These are phyloP conservation scores for Gallirallus australis DNA, from an alignment of 2,797 vertebrate species.

Conservation along the genomic window DNA sequence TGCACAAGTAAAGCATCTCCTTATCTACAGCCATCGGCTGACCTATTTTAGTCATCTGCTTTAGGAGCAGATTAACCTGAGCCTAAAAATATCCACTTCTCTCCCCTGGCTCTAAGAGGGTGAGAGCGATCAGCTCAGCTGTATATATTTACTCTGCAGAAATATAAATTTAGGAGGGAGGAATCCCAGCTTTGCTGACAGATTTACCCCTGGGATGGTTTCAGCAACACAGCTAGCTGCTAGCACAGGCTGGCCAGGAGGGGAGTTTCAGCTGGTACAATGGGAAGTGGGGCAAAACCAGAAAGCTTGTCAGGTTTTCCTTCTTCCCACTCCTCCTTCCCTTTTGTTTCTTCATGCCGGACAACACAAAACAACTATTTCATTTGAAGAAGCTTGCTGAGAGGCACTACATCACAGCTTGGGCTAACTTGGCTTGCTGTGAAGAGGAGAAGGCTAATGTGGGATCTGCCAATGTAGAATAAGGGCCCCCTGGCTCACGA, in stretches of 20 bases:
- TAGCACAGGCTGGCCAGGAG: not conserved
- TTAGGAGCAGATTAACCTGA: constrained; percentile 57
- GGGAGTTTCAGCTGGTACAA: not conserved
- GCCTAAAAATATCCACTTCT: constrained; percentile 52
- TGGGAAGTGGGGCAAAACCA: accelerated
- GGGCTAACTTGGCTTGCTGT: not conserved
- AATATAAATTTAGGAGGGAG: constrained; percentile 51
- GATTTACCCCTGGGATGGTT: constrained; percentile 3
- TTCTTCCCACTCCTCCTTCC: not conserved
- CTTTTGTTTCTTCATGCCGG: not conserved
- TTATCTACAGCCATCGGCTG: constrained; percentile 7
- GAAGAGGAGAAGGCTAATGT: not conserved
- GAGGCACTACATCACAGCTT: not conserved
- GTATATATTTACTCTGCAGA: constrained; percentile 53
- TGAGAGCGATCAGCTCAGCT: constrained; percentile 41
- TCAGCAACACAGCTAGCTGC: not conserved
- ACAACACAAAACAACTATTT: not conserved
- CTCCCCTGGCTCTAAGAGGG: constrained; percentile 8
- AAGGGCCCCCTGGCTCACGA: not conserved
- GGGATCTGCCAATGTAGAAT: not conserved
- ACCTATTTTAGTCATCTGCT: constrained; percentile 33
- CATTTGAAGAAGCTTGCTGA: not conserved
- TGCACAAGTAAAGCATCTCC: not conserved
- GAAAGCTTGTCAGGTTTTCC: not conserved
- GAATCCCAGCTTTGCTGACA: constrained; percentile 37